Evolutionary conservation across 2,113 vertebrate species (phyloP).

Genomic region (Antechinus stuartii): DNA sequence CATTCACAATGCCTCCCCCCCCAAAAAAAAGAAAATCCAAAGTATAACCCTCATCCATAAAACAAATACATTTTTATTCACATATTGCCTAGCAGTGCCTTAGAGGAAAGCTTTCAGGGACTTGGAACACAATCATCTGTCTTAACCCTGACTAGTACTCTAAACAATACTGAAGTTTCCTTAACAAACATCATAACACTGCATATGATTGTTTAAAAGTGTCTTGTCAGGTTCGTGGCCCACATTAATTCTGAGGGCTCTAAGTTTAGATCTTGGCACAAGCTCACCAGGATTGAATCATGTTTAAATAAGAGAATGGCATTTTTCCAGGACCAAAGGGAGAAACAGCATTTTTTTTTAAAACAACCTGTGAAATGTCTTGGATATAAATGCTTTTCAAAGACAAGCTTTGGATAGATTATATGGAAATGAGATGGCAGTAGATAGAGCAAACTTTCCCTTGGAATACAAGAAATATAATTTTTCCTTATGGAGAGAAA

Average conservation of each 20-base stretch:
- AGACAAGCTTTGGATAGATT: slow-evolving; percentile 27
- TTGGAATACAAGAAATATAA: slow-evolving; percentile 25
- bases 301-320: slow-evolving; percentile 44
- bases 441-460: slow-evolving; percentile 29
- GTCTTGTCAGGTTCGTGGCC: neutral
- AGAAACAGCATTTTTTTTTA: slow-evolving; percentile 24
- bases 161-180: neutral
- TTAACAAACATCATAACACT: neutral
- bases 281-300: slow-evolving; percentile 28
- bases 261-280: slow-evolving; percentile 41
- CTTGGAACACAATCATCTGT: neutral
- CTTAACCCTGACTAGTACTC: neutral
- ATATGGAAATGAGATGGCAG: slow-evolving; percentile 16
- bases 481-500: slow-evolving; percentile 47
- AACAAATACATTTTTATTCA: neutral
- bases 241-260: slow-evolving; percentile 34
- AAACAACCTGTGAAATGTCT: slow-evolving; percentile 4
- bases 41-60: neutral
- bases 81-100: neutral
- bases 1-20: neutral
- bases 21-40: neutral
- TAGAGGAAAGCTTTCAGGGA: neutral
- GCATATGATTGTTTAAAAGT: neutral
- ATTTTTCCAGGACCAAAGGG: slow-evolving; percentile 29
- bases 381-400: slow-evolving; percentile 15